phyloP scores from a whole-genome alignment of 2,888 invertebrate species.

The Ormyrus thymus region DNA sequence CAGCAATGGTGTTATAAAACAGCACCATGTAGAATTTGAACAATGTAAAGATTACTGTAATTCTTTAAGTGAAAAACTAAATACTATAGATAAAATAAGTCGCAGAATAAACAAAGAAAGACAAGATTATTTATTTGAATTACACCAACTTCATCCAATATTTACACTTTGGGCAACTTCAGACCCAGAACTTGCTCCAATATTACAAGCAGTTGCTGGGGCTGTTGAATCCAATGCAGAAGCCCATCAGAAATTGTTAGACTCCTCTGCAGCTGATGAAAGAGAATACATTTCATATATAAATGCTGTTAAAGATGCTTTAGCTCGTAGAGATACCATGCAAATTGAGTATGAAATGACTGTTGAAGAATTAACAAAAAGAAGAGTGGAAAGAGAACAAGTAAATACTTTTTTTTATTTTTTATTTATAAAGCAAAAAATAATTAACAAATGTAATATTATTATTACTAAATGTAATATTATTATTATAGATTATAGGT shows the following conservation, averaged over 20 bases:
- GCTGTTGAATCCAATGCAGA: conserved; percentile 76
- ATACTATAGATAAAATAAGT: conserved; percentile 80
- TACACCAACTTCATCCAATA: conserved; percentile 79
- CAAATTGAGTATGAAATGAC: conserved; percentile 81
- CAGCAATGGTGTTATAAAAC: conserved; percentile 59
- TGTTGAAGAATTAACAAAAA: conserved; percentile 80
- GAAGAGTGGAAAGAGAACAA: conserved; percentile 80
- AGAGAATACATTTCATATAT: conserved; percentile 81
- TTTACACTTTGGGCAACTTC: conserved; percentile 80
- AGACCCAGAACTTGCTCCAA: conserved; percentile 77
- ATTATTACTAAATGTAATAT: background rate
- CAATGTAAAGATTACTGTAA: conserved; percentile 79
- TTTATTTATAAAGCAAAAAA: background rate
- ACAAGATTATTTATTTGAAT: conserved; percentile 77
- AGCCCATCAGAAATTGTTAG: conserved; percentile 76
- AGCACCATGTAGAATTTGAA: conserved; percentile 78
- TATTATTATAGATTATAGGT: conserved; percentile 42
- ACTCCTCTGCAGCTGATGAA: conserved; percentile 75
- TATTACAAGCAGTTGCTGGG: conserved; percentile 75
- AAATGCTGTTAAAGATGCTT: conserved; percentile 82
- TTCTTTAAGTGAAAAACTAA: conserved; percentile 79
- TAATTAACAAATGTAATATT: background rate
- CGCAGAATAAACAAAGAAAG: conserved; percentile 81
- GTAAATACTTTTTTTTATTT: conserved; percentile 68
- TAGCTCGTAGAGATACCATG: conserved; percentile 80